Conservation (phyloP, 2,113 vertebrate species). For the Onychostruthus taczanowskii region DNA sequence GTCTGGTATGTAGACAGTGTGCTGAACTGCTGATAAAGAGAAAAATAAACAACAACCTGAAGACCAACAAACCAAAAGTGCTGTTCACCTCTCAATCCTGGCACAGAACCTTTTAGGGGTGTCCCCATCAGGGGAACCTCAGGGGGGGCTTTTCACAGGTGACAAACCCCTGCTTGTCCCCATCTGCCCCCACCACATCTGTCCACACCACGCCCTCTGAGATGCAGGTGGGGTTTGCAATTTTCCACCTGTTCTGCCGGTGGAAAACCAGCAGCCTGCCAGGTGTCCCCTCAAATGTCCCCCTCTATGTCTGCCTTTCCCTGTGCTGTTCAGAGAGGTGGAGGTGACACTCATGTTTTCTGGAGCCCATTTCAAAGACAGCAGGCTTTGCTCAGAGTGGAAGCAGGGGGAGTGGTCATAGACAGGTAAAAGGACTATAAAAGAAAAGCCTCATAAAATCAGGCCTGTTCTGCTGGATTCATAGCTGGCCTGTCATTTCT, state of each 20-base stretch:
- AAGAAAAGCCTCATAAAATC: neutral
- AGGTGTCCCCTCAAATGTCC: accelerated
- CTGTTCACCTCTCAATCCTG: neutral
- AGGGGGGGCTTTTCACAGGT: neutral
- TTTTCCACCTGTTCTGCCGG: neutral
- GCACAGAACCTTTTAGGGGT: neutral
- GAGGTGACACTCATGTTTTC: accelerated
- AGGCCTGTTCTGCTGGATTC: neutral
- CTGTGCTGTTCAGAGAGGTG: neutral
- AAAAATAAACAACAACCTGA: neutral
- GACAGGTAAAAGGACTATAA: neutral
- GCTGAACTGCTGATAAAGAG: neutral
- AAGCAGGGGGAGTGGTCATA: accelerated
- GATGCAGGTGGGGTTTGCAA: neutral
- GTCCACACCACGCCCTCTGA: accelerated
- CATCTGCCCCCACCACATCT: neutral
- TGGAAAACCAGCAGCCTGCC: neutral
- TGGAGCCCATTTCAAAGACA: neutral
- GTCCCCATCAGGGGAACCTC: neutral
- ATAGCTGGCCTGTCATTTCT: neutral
- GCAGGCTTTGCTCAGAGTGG: accelerated
- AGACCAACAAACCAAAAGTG: neutral
- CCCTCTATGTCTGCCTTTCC: neutral
- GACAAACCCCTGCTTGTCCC: neutral
- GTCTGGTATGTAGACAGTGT: neutral